Evolutionary conservation across 2,113 vertebrate genomes (phyloP).

Genomic region (Potamarius usumacintae): DNA sequence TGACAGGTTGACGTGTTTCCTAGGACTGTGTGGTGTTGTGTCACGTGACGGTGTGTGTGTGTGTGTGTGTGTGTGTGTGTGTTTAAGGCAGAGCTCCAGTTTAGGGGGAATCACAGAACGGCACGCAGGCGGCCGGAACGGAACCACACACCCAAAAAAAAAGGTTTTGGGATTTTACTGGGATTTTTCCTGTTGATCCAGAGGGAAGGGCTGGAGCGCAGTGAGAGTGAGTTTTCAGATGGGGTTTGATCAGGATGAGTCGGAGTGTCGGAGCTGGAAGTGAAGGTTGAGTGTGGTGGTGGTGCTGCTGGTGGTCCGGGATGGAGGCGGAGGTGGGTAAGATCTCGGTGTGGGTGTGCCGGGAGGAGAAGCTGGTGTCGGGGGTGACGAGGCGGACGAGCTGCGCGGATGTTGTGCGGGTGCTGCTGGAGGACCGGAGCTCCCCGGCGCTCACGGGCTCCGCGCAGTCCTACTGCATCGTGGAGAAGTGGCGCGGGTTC

Average conservation of each 20-base stretch:
- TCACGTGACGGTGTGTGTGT: slow-evolving; percentile 9
- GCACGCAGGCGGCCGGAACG: not conserved
- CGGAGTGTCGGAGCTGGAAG: not conserved
- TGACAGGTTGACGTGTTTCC: not conserved
- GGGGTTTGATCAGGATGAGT: not conserved
- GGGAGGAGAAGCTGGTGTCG: slow-evolving; percentile 93
- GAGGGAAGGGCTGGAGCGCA: too few relatives aligned
- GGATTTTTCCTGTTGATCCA: not conserved
- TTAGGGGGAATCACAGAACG: not conserved
- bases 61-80: too few relatives aligned
- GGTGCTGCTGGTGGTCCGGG: not conserved
- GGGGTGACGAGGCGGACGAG: slow-evolving; percentile 88
- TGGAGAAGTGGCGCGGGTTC: slow-evolving; percentile 96
- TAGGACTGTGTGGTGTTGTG: not conserved
- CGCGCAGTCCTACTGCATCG: slow-evolving; percentile 88
- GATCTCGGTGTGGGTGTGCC: slow-evolving; percentile 93
- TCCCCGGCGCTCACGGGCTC: slow-evolving; percentile 81
- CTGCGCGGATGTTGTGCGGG: slow-evolving; percentile 89
- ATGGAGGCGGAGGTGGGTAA: slow-evolving; percentile 86
- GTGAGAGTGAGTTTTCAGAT: not conserved
- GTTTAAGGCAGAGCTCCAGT: slow-evolving; percentile 12
- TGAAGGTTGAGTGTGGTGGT: not conserved
- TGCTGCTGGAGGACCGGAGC: slow-evolving; percentile 86
- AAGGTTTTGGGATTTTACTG: not conserved
- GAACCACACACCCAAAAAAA: not conserved